These are phyloP conservation scores for Plemyria rubiginata DNA, from an alignment of 2,888 invertebrate species.

Conservation along the genomic window DNA sequence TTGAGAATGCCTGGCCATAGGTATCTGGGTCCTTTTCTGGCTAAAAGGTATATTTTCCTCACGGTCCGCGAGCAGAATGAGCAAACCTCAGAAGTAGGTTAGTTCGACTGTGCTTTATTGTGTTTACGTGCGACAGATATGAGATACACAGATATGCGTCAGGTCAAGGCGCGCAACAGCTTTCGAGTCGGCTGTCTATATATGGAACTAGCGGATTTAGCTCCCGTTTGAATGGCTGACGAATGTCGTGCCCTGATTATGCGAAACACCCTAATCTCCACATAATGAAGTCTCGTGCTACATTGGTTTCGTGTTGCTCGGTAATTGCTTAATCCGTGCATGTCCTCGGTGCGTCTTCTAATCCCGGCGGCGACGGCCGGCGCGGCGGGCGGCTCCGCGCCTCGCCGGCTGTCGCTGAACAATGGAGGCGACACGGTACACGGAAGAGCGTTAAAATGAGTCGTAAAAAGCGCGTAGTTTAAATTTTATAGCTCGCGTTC, in stretches of 20 bases:
- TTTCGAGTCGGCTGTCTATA: conserved; percentile 74
- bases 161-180: conserved; percentile 81
- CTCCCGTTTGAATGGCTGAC: conserved; percentile 63
- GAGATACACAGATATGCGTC: conserved; percentile 73
- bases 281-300: conserved; percentile 64
- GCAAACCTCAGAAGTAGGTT: conserved; percentile 77
- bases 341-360: conserved; percentile 64
- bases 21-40: conserved; percentile 53
- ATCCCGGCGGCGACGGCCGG: conserved; percentile 46
- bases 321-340: conserved; percentile 71
- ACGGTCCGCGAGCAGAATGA: conserved; percentile 66
- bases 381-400: conserved; percentile 47
- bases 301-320: conserved; percentile 57
- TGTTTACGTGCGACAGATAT: conserved; percentile 82
- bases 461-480: conserved; percentile 81
- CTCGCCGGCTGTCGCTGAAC: conserved; percentile 53
- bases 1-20: conserved; percentile 52
- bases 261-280: conserved; percentile 65
- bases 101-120: conserved; percentile 79
- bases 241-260: conserved; percentile 61
- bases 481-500: conserved; percentile 79
- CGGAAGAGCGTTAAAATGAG: conserved; percentile 77
- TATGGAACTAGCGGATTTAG: conserved; percentile 70
- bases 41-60: conserved; percentile 57
- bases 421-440: conserved; percentile 69